A percentile compares a stretch with the other conserved stretches of the same genome.
Conservation (phyloP, 2,113 vertebrate species). For the Sminthopsis crassicaudata region DNA sequence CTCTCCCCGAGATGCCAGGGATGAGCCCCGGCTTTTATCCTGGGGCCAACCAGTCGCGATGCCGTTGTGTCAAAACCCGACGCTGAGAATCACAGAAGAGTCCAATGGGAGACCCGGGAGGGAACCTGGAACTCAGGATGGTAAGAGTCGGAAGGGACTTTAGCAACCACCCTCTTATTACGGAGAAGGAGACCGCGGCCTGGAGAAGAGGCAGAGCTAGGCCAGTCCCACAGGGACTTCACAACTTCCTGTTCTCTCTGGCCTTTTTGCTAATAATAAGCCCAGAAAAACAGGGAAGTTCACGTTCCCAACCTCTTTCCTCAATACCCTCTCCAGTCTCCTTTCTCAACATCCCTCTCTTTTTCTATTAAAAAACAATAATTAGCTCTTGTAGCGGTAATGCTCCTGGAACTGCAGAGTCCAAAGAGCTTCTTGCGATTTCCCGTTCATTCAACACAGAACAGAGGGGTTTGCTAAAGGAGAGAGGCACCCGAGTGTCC, state of each 20-base stretch:
- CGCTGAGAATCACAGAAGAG: neutral
- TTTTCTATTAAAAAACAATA: constrained; percentile 47
- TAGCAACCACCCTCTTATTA: neutral
- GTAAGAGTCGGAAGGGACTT: neutral
- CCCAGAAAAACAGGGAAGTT: constrained; percentile 79
- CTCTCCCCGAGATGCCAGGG: constrained; percentile 73
- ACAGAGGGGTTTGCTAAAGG: constrained; percentile 82
- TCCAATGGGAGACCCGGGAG: neutral
- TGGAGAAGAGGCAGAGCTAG: neutral
- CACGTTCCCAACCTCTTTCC: constrained; percentile 74
- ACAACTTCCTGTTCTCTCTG: constrained; percentile 64
- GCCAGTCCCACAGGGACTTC: neutral
- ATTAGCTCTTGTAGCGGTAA: constrained; percentile 83
- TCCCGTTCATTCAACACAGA: constrained; percentile 79
- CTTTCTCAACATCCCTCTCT: neutral
- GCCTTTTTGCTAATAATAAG: constrained; percentile 71
- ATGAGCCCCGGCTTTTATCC: constrained; percentile 79
- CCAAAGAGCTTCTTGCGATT: constrained; percentile 88
- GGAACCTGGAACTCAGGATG: neutral
- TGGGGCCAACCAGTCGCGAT: neutral
- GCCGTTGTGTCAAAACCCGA: neutral
- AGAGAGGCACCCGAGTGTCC: constrained; percentile 81
- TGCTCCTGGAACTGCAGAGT: constrained; percentile 83
- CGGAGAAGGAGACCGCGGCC: neutral
- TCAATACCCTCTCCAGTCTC: constrained; percentile 65